phyloP scores from a whole-genome alignment of 2,888 invertebrate species.

The Amaurobius ferox region DNA sequence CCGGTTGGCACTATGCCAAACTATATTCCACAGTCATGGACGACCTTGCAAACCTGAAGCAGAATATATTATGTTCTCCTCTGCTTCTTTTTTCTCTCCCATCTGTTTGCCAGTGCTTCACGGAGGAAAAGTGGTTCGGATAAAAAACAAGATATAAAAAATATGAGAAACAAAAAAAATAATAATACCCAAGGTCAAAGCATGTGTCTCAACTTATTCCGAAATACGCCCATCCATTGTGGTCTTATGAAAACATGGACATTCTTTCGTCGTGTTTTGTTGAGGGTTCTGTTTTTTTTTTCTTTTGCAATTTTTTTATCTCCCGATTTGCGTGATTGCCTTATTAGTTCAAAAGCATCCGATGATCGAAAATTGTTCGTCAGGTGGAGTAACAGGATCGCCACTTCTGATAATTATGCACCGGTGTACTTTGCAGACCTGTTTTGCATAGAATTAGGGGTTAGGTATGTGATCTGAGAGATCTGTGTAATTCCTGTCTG shows the following conservation, averaged over 20 bases:
- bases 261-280: conserved; percentile 24
- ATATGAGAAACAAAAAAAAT: conserved; percentile 21
- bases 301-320: not conserved
- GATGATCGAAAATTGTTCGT: conserved; percentile 4
- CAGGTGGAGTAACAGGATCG: not conserved
- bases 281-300: not conserved
- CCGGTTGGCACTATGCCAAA: conserved; percentile 40
- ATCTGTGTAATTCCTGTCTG: too few relatives aligned
- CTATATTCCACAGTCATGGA: conserved; percentile 38
- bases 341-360: conserved; percentile 55
- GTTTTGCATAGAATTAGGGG: not conserved
- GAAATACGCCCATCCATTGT: conserved; percentile 63
- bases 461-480: too few relatives aligned
- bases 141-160: conserved; percentile 28
- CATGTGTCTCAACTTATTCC: conserved; percentile 39
- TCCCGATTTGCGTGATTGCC: conserved; percentile 43
- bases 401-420: not conserved
- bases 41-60: conserved; percentile 54
- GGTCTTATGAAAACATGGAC: conserved; percentile 49
- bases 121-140: conserved; percentile 45
- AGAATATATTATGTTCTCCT: not conserved
- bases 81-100: not conserved
- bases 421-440: not conserved
- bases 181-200: conserved; percentile 52
- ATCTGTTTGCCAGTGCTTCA: conserved; percentile 11